These are phyloP conservation scores for Hemistola chrysoprasaria DNA, from an alignment of 2,888 invertebrate genomes.

Conservation along the genomic window DNA sequence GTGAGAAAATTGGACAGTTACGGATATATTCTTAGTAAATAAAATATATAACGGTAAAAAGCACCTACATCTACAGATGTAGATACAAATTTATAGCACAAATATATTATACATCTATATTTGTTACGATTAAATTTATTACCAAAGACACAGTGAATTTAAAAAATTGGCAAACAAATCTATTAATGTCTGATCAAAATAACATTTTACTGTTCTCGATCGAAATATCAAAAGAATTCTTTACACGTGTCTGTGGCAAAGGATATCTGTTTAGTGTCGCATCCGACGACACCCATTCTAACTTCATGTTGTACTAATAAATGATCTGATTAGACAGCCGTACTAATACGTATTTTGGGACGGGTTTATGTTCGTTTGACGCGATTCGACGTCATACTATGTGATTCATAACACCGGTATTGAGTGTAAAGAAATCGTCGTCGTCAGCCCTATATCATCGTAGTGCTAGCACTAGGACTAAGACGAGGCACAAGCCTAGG, in stretches of 20 bases:
- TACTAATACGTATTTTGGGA: conserved; percentile 51
- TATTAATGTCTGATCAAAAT: too few species aligned
- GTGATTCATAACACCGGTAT: conserved; percentile 34
- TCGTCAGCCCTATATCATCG: too few species aligned
- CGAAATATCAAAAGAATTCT: conserved; percentile 16
- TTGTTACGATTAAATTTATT: too few species aligned
- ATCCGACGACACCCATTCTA: conserved; percentile 17
- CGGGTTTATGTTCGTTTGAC: conserved; percentile 47
- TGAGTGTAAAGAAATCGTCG: too few species aligned
- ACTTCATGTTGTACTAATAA: conserved; percentile 38
- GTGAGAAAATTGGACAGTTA: conserved; percentile 27
- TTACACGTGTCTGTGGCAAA: conserved; percentile 1
- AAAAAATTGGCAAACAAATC: too few species aligned
- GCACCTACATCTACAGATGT: too few species aligned
- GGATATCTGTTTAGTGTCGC: conserved; percentile 11
- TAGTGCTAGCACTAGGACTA: too few species aligned
- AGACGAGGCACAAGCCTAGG: too few species aligned
- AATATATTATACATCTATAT: neutral
- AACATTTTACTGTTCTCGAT: neutral
- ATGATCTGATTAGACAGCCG: conserved; percentile 57
- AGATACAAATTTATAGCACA: too few species aligned
- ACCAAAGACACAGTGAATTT: too few species aligned
- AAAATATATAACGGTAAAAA: conserved; percentile 10
- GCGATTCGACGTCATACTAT: conserved; percentile 42
- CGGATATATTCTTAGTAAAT: conserved; percentile 20